Evolutionary conservation across 2,797 vertebrate genomes (phyloP).

Genomic region (Huso huso): DNA sequence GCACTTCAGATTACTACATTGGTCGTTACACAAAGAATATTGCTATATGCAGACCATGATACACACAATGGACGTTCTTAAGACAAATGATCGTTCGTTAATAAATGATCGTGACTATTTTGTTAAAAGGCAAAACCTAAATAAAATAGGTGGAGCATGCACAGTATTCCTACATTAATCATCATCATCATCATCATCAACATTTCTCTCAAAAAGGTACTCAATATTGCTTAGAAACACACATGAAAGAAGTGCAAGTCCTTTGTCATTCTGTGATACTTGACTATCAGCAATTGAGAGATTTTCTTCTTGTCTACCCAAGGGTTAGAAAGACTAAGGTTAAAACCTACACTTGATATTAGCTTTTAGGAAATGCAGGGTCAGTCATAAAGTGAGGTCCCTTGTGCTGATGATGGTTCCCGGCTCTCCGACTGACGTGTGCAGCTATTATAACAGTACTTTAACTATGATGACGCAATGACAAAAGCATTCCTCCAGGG

Average conservation of each 20-base stretch:
- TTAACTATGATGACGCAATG: conserved; percentile 9
- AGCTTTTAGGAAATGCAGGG: not conserved
- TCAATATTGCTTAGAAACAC: conserved; percentile 69
- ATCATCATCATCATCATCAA: too few relatives aligned
- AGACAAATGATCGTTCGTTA: too few relatives aligned
- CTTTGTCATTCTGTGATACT: conserved; percentile 49
- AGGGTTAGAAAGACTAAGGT: not conserved
- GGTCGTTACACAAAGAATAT: too few relatives aligned
- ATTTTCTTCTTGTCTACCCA: not conserved
- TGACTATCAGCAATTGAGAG: conserved; percentile 5
- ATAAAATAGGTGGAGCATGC: too few relatives aligned
- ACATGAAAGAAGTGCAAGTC: conserved; percentile 65
- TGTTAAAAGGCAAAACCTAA: too few relatives aligned
- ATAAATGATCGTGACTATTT: too few relatives aligned
- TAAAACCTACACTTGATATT: not conserved
- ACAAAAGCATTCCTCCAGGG: conserved; percentile 20
- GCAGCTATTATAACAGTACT: conserved; percentile 29
- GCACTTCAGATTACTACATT: too few relatives aligned
- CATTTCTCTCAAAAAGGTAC: conserved; percentile 33
- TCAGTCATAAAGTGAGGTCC: not conserved
- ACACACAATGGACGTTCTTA: too few relatives aligned
- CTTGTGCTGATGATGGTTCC: not conserved
- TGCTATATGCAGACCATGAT: too few relatives aligned
- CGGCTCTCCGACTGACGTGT: conserved; percentile 14
- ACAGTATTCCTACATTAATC: too few relatives aligned